A percentile compares a stretch with the other conserved stretches of the same genome.
phyloP scores from a whole-genome alignment of 2,888 invertebrate species.

The Halocaridina rubra region DNA sequence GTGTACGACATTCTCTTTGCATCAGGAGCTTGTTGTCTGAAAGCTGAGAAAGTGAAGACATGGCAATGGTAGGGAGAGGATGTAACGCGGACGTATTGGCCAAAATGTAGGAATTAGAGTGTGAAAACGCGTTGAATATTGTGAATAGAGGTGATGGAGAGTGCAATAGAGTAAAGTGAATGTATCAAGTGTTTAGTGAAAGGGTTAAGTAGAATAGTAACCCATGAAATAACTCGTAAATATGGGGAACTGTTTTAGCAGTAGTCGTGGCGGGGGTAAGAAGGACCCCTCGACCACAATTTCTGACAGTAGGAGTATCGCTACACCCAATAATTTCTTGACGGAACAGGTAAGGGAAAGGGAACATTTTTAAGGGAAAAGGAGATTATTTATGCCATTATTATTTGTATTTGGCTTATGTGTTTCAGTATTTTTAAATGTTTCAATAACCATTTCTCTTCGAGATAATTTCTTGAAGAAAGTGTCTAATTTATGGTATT shows the following conservation, averaged over 20 bases:
- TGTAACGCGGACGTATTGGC: not conserved
- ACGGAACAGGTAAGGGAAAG: slow-evolving; percentile 43
- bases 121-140: not conserved
- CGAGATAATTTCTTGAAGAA: too few species aligned
- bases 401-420: too few species aligned
- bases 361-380: too few species aligned
- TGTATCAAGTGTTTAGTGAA: not conserved
- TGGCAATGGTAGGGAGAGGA: not conserved
- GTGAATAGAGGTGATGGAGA: slow-evolving; percentile 2
- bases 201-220: not conserved
- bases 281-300: slow-evolving; percentile 36
- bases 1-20: too few species aligned
- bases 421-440: too few species aligned
- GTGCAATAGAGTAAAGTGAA: slow-evolving; percentile 27
- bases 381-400: too few species aligned
- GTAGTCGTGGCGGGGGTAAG: slow-evolving; percentile 37
- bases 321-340: slow-evolving; percentile 44
- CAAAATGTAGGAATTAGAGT: not conserved
- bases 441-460: too few species aligned
- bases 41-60: not conserved
- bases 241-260: slow-evolving; percentile 61
- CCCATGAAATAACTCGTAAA: not conserved
- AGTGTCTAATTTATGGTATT: too few species aligned
- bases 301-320: slow-evolving; percentile 31
- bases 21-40: not conserved